phyloP scores from a whole-genome alignment of 2,113 vertebrate genomes.

The Tautogolabrus adspersus region DNA sequence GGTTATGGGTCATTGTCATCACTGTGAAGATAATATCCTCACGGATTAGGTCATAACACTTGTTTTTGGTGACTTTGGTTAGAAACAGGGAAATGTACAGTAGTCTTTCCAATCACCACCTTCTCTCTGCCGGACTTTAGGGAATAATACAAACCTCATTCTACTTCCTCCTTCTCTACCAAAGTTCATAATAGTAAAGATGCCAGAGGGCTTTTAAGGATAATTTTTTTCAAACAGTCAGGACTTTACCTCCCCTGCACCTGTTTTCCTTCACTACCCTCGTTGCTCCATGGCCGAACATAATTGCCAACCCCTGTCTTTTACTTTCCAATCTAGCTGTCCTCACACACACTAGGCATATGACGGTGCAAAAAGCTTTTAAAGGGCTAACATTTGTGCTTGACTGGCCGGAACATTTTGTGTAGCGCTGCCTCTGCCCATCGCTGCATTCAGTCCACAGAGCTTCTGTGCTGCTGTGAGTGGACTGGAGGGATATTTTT shows the following conservation, averaged over 20 bases:
- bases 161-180: not conserved
- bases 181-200: not conserved
- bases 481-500: constrained; percentile 69
- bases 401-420: constrained; percentile 74
- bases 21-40: no score
- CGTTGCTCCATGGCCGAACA: not conserved
- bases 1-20: no score
- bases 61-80: not conserved
- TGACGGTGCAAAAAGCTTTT: constrained; percentile 77
- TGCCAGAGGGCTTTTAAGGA: not conserved
- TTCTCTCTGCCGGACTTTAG: not conserved
- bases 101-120: not conserved
- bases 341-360: constrained; percentile 25
- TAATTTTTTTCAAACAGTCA: not conserved
- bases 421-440: constrained; percentile 41
- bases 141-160: not conserved
- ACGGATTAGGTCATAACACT: no score
- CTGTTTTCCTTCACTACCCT: constrained; percentile 2
- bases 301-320: constrained; percentile 46
- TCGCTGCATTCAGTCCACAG: constrained; percentile 31
- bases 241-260: not conserved
- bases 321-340: constrained; percentile 33
- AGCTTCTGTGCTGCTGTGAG: constrained; percentile 30
- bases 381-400: constrained; percentile 71
- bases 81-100: no score